Evolutionary conservation across 2,113 vertebrate species (phyloP), one percentile per base, ranked within the genome.

Genomic region (Rhinichthys klamathensis): DNA sequence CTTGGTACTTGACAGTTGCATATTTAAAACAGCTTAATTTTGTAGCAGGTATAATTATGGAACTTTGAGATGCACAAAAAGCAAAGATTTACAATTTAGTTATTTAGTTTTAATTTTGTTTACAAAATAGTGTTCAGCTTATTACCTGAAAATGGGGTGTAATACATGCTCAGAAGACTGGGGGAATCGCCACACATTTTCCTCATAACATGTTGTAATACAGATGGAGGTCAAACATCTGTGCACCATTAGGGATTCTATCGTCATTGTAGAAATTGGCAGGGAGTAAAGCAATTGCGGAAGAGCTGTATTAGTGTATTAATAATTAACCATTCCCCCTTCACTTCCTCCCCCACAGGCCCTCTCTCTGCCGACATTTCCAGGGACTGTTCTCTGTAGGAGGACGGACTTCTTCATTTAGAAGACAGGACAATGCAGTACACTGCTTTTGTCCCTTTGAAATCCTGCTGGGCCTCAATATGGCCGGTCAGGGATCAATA

Each of bases 401-500:
- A 89, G 80, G 87, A 89, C 27, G 80, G 85, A 88, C 89, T 89
- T 90, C 90, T 92, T 89, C 90, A 91, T 91, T 89, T 90, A 84
- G 86, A 87, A 80, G 41, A 27, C 18, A 73, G 89, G 87, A 89
- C 90, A 90, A 89, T 90, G 88, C 88, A 79, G 82, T 78, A 72
- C 81, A 76, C 75, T 27, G 80, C 87, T 88, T 92, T 92, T 92
- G 91, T 92, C 81, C 85, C 79, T 88, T 88, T 85, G 90, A 88
- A 87, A 90, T 89, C 91, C 92, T 72, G 85, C 88, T 76, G 91
- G 74, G 90, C 80, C 92, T 88, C 92, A 92, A 91, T 92, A 91
- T 92, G 92, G 92, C 86, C 82, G 89, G 89, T 90, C 89, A 91
- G 86, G 90, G 90, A 92, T 92, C 92, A 92, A 90, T 89, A 89